These are phyloP conservation scores for Porites lobata DNA, from an alignment of 92 coral and sea anemone species.

Conservation along the genomic window DNA sequence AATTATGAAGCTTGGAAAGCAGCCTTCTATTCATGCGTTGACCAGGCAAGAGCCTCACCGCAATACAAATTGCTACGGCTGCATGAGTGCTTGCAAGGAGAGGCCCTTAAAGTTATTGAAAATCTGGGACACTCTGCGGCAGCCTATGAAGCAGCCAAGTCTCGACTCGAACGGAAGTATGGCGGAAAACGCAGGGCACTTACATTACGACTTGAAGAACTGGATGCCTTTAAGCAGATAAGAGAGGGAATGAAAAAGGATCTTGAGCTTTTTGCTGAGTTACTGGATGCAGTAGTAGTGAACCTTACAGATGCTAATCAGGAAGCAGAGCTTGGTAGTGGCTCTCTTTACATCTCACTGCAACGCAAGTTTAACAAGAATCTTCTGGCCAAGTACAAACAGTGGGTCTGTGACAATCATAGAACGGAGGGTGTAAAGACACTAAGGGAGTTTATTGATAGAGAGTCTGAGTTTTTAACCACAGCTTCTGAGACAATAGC, in stretches of 20 bases:
- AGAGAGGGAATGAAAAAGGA: conserved; percentile 61
- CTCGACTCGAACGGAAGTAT: conserved; percentile 67
- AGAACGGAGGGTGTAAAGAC: conserved; percentile 11
- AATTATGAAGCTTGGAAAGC: conserved; percentile 54
- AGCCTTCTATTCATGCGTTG: conserved; percentile 61
- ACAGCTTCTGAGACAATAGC: conserved; percentile 19
- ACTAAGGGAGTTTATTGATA: conserved; percentile 51
- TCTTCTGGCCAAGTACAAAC: conserved; percentile 65
- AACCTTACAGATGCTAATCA: conserved; percentile 68
- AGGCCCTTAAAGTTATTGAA: conserved; percentile 58
- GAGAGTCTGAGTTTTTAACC: conserved; percentile 49
- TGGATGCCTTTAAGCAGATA: too few relatives aligned
- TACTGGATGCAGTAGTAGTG: conserved; percentile 61
- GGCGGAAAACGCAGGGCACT: background rate
- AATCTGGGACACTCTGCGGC: conserved; percentile 68
- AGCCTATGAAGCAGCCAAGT: conserved; percentile 57
- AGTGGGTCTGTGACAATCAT: conserved; percentile 53
- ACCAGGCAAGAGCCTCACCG: conserved; percentile 52
- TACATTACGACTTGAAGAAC: conserved; percentile 52
- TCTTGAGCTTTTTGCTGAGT: conserved; percentile 58
- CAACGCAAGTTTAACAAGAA: conserved; percentile 55
- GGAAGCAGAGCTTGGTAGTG: conserved; percentile 71
- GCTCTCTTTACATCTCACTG: conserved; percentile 60
- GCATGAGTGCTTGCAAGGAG: conserved; percentile 67
- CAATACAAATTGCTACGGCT: conserved; percentile 69